Percentiles rank a stretch among this genome's conserved stretches.
These are phyloP conservation scores for Meriones psammophilus DNA, from an alignment of 2,797 vertebrate species.

Conservation along the genomic window DNA sequence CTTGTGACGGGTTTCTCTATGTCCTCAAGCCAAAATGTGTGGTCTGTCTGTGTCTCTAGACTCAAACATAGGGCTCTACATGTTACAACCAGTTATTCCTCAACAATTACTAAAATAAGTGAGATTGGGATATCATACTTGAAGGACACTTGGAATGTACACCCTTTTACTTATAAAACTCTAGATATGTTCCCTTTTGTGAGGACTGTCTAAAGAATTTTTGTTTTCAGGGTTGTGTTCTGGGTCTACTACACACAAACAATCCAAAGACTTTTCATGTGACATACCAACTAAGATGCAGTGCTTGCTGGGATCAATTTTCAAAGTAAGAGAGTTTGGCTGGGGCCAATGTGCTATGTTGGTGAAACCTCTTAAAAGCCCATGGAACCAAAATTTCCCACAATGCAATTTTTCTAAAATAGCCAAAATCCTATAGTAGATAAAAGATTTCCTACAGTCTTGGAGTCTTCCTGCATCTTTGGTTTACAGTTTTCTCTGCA, in stretches of 20 bases:
- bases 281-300: background rate
- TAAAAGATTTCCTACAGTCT: background rate
- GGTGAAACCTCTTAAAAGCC: background rate
- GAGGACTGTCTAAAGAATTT: background rate
- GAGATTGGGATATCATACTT: background rate
- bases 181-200: background rate
- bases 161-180: background rate
- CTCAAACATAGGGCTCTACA: conserved; percentile 25
- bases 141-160: background rate
- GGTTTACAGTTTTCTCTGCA: background rate
- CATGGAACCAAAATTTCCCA: background rate
- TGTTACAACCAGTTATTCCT: background rate
- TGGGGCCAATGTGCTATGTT: background rate
- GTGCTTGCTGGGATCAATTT: background rate
- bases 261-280: background rate
- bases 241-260: background rate
- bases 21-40: background rate
- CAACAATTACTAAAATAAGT: background rate
- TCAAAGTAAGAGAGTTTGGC: background rate
- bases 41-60: background rate
- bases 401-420: background rate
- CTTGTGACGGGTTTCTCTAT: background rate
- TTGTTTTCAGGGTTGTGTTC: background rate
- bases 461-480: background rate
- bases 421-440: background rate